Percentiles rank a stretch among this genome's conserved stretches.
Conservation (phyloP, 2,113 vertebrate genomes). For the Mormoops blainvillei region DNA sequence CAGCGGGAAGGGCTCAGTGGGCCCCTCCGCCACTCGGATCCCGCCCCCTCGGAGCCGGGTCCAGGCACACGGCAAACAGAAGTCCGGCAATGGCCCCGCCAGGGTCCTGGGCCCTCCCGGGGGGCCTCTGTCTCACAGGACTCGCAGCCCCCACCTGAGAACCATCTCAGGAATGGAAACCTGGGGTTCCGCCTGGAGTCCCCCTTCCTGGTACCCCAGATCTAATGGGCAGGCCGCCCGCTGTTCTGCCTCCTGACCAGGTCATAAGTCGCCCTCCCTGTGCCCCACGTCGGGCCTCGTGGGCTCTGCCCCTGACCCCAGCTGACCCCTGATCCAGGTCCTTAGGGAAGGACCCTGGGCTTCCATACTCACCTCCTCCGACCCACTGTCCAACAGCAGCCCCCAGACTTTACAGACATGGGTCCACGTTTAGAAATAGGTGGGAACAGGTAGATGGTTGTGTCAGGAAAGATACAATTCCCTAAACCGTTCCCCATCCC, state of each 20-base stretch:
- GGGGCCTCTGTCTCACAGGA: neutral
- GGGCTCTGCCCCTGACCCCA: neutral
- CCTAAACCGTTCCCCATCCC: neutral
- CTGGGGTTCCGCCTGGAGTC: neutral
- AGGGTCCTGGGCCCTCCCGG: neutral
- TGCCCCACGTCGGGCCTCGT: too few species aligned
- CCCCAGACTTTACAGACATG: neutral
- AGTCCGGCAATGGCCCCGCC: neutral
- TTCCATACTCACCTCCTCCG: neutral
- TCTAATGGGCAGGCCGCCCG: neutral
- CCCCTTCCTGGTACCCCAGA: fast-evolving
- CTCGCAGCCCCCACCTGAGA: neutral
- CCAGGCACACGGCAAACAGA: neutral
- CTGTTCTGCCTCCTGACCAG: neutral
- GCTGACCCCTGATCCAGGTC: too few species aligned
- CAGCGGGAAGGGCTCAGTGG: fast-evolving
- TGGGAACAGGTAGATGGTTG: neutral
- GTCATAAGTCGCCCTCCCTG: neutral
- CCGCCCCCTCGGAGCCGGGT: fast-evolving
- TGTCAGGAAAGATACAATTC: neutral
- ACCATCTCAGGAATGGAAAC: neutral
- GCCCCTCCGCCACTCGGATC: fast-evolving
- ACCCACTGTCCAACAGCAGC: fast-evolving
- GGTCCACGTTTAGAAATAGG: neutral
- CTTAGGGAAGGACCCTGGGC: neutral